Percentiles rank a stretch among this genome's conserved stretches.
These are phyloP conservation scores for Champsocephalus esox DNA, from an alignment of 2,797 vertebrate species.

Conservation along the genomic window DNA sequence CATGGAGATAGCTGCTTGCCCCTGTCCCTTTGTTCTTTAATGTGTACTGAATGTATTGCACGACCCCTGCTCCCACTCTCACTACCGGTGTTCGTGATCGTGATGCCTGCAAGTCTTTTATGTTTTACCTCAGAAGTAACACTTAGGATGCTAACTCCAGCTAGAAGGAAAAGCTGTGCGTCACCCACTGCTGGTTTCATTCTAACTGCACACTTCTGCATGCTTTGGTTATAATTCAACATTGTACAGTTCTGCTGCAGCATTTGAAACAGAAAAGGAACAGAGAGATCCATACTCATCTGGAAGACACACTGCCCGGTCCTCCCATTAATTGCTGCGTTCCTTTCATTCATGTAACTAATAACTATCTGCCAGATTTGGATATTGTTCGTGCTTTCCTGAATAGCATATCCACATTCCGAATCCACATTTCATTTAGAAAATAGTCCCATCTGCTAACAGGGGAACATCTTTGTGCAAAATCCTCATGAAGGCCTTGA, in stretches of 20 bases:
- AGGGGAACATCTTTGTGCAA: constrained; percentile 64
- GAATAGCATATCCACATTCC: constrained; percentile 47
- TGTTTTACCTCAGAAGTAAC: constrained; percentile 32
- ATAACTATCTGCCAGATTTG: constrained; percentile 55
- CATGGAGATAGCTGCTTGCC: constrained; percentile 87
- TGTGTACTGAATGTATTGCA: constrained; percentile 67
- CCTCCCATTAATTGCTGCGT: constrained; percentile 50
- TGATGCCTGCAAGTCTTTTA: constrained; percentile 37
- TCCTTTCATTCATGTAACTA: constrained; percentile 46
- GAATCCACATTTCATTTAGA: constrained; percentile 54
- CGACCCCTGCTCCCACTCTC: constrained; percentile 68
- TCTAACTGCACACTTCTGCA: constrained; percentile 43
- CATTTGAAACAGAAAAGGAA: constrained; percentile 37
- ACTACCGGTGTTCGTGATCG: constrained; percentile 44
- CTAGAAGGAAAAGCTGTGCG: constrained; percentile 18
- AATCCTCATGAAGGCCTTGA: constrained; percentile 71
- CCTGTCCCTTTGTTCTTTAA: constrained; percentile 41
- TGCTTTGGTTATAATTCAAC: constrained; percentile 37
- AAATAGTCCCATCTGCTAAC: constrained; percentile 76
- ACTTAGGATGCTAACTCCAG: constrained; percentile 52
- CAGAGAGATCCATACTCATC: constrained; percentile 43
- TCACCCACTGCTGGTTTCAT: constrained; percentile 44
- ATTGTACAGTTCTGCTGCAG: constrained; percentile 36
- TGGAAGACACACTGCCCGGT: constrained; percentile 32
- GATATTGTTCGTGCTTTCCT: constrained; percentile 56